Conservation (phyloP, 2,888 invertebrate genomes). For the Physocephala rufipes region DNA sequence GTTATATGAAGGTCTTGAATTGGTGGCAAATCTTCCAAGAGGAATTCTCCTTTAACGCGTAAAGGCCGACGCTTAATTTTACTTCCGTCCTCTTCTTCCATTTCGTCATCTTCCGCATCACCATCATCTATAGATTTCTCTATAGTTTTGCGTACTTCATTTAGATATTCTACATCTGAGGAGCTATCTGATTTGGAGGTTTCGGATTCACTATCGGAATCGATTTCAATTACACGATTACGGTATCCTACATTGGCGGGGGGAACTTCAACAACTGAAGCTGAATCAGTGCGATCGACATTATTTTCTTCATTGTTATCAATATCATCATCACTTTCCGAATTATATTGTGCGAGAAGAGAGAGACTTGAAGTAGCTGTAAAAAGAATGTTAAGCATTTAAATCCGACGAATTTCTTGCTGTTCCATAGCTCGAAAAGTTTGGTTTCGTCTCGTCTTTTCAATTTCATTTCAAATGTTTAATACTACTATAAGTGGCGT, state of each 20-base stretch:
- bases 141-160: conserved; percentile 53
- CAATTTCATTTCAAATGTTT: too few relatives aligned
- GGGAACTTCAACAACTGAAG: conserved; percentile 56
- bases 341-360: conserved; percentile 57
- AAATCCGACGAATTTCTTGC: neutral
- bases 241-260: conserved; percentile 47
- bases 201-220: conserved; percentile 49
- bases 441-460: too few relatives aligned
- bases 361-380: conserved; percentile 48
- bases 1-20: conserved; percentile 83
- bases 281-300: conserved; percentile 45
- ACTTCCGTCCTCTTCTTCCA: conserved; percentile 48
- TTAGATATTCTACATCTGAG: conserved; percentile 55
- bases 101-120: conserved; percentile 53
- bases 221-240: conserved; percentile 51
- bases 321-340: conserved; percentile 49
- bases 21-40: conserved; percentile 78
- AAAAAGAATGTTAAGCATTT: neutral
- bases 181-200: conserved; percentile 45
- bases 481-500: too few relatives aligned
- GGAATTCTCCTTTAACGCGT: conserved; percentile 61
- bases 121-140: conserved; percentile 51
- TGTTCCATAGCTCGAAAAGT: too few relatives aligned
- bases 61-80: conserved; percentile 52
- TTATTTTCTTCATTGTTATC: conserved; percentile 24